phyloP scores from a whole-genome alignment of 2,797 vertebrate genomes.

The Chiroxiphia lanceolata region DNA sequence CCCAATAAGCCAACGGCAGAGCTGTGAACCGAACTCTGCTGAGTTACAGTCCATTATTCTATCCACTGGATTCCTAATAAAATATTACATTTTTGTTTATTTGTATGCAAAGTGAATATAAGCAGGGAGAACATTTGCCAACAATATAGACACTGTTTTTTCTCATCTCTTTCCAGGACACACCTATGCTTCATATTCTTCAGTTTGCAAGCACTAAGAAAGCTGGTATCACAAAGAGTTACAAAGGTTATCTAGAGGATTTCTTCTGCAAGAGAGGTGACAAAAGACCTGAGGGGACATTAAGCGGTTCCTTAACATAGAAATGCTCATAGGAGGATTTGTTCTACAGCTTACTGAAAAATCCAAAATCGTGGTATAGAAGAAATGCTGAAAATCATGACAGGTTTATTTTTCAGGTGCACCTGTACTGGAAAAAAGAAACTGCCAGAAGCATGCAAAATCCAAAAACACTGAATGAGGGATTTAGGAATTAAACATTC shows the following conservation, averaged over 20 bases:
- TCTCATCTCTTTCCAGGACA: not conserved
- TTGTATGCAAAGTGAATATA: conserved; percentile 26
- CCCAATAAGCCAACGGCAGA: conserved; percentile 11
- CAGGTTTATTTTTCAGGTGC: not conserved
- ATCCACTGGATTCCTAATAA: conserved; percentile 47
- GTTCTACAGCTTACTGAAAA: not conserved
- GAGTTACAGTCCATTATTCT: conserved; percentile 59
- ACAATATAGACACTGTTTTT: not conserved
- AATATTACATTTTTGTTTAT: conserved; percentile 35
- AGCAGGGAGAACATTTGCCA: not conserved
- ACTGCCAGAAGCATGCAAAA: not conserved
- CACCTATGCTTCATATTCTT: not conserved
- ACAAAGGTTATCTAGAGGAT: not conserved
- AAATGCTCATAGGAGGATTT: not conserved
- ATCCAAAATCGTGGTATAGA: not conserved
- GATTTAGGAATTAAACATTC: not conserved
- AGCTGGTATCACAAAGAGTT: not conserved
- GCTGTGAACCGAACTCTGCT: not conserved
- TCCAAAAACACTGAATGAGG: not conserved
- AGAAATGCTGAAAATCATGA: not conserved
- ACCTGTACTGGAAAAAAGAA: not conserved
- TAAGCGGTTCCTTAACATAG: not conserved
- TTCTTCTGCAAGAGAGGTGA: not conserved
- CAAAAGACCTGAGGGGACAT: not conserved
- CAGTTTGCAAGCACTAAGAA: not conserved